Conservation (phyloP, 23 tunicate species). For the Ciona savignyi region DNA sequence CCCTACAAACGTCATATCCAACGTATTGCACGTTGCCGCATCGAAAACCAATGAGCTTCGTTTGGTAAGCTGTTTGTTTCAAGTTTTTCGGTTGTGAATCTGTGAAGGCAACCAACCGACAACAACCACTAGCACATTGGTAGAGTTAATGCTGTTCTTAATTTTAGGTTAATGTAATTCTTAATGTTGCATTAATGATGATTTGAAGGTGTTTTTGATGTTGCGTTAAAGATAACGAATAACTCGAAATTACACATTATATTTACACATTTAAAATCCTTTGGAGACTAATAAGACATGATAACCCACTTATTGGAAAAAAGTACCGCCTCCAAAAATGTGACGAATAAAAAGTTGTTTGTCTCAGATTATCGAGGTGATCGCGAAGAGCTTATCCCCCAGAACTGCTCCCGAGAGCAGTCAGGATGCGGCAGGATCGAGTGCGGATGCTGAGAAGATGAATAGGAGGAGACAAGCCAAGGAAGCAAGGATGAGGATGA, state of each 20-base stretch:
- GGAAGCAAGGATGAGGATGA: slow-evolving; percentile 32
- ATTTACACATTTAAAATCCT: no score
- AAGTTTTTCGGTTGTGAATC: not conserved
- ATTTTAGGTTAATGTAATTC: no score
- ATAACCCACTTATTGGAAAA: no score
- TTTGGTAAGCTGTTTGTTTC: slow-evolving; percentile 7
- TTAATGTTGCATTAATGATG: no score
- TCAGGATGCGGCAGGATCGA: not conserved
- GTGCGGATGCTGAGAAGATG: not conserved
- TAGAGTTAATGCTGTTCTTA: no score
- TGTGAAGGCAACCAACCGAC: no score
- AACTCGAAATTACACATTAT: no score
- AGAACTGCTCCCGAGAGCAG: not conserved
- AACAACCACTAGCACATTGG: no score
- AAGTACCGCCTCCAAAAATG: no score
- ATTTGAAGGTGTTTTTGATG: no score
- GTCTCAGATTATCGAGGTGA: slow-evolving; percentile 10
- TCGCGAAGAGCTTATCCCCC: slow-evolving; percentile 12
- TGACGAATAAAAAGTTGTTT: not conserved
- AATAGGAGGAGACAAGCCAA: slow-evolving; percentile 35
- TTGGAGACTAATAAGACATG: no score
- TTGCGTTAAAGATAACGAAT: no score
- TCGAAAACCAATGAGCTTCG: slow-evolving; percentile 19
- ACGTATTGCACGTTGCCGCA: slow-evolving; percentile 46
- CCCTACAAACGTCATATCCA: slow-evolving; percentile 35